Percentiles rank a stretch among this genome's conserved stretches.
Evolutionary conservation across 2,888 invertebrate genomes (phyloP).

Genomic region (Ornithoptera priamus): DNA sequence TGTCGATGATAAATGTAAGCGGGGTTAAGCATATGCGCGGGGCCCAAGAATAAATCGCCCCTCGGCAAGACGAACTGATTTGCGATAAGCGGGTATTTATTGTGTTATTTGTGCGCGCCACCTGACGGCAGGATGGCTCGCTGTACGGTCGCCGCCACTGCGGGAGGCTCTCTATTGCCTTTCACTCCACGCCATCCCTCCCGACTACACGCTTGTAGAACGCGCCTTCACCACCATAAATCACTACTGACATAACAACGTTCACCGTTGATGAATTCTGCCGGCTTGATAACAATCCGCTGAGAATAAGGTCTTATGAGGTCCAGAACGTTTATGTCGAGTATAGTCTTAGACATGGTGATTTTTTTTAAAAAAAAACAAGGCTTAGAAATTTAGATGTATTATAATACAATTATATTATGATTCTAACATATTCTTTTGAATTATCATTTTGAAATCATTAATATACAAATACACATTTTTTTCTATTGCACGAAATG

Average conservation of each 20-base stretch:
- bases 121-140: conserved; percentile 48
- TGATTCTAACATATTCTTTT: no score
- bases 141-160: conserved; percentile 50
- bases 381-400: no score
- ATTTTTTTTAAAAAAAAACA: neutral
- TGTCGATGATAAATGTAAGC: conserved; percentile 74
- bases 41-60: conserved; percentile 74
- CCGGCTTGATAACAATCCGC: conserved; percentile 44
- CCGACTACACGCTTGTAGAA: conserved; percentile 41
- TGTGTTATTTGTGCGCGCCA: conserved; percentile 72
- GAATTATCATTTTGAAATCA: no score
- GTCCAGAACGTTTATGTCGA: neutral
- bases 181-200: conserved; percentile 53
- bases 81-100: conserved; percentile 78
- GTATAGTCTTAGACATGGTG: neutral
- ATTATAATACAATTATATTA: no score
- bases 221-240: conserved; percentile 57
- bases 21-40: conserved; percentile 71
- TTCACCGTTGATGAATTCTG: conserved; percentile 59
- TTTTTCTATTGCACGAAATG: neutral
- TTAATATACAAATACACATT: neutral
- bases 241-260: conserved; percentile 54
- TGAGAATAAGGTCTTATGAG: conserved; percentile 37
- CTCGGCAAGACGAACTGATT: conserved; percentile 74
- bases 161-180: conserved; percentile 67